Conservation (phyloP, 2,113 vertebrate species). For the Myrmophylax atrothorax region DNA sequence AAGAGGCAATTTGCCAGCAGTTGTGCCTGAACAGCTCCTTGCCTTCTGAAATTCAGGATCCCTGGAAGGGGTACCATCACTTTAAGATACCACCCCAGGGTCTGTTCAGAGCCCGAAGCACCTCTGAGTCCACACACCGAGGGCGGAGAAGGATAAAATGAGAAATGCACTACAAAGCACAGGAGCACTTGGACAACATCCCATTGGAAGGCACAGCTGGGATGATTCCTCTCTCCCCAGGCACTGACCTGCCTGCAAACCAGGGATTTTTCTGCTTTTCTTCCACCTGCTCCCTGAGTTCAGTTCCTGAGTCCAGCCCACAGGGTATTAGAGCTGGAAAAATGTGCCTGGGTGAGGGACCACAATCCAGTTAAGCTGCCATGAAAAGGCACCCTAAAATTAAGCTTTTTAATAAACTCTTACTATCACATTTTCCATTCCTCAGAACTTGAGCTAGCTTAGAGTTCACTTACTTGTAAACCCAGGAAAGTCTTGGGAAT, state of each 20-base stretch:
- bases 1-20: neutral
- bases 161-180: neutral
- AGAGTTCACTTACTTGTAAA: neutral
- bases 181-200: fast-evolving
- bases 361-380: neutral
- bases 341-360: fast-evolving
- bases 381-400: neutral
- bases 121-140: fast-evolving
- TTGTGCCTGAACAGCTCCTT: neutral
- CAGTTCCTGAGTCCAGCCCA: neutral
- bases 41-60: neutral
- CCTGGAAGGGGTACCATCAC: neutral
- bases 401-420: neutral
- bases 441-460: neutral
- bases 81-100: neutral
- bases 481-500: neutral
- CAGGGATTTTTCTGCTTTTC: neutral
- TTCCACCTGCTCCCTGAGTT: neutral
- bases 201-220: neutral
- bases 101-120: neutral
- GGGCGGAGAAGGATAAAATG: neutral
- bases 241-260: neutral
- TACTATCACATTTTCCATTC: neutral
- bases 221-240: neutral
- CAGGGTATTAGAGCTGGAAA: fast-evolving